Base-by-base conservation (phyloP, 2,113 vertebrate genomes). In the Pteronura brasiliensis region DNA sequence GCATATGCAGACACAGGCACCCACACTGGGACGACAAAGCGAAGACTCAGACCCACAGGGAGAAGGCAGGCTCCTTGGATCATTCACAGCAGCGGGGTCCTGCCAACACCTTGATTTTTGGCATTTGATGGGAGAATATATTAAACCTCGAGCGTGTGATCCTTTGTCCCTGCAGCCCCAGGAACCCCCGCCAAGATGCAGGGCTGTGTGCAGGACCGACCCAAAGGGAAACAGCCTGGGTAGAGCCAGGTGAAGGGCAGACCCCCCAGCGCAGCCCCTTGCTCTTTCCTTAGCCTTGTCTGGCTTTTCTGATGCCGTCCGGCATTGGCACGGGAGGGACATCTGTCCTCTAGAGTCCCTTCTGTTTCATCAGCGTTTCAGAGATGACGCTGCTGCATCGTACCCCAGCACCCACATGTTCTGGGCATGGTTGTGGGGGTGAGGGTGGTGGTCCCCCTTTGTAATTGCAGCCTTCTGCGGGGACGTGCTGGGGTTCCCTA, bases 41-140 rank as follows among this genome's bases (percentile, higher is more conserved):
- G 31, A 7, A 18, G 57, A 29, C 2, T 9, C 11, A 55, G 29
- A 6, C 25, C 0, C 25, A 0, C 0, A 5, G 9, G 29, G 8
- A 31, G n/a, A 7, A 63, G n/a, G 4, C 1, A 4, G n/a, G 0
- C n/a, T 21, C 14, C 0, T 3, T 1, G 29, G 13, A 2, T 3
- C 15, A 34, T 25, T 72, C 47, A 1, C 1, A n/a, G 10, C 9
- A 21, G 11, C 0, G 1, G 1, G 2, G 13, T 13, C 74, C 7
- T 31, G 25, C 23, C 29, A 17, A 21, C n/a, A 6, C 34, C 27
- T 52, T 92, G 42, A n/a, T 14, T 31, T 21, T n/a, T 21, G 29
- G 17, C 63, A 36, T 18, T 72, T 47, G 57, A 18, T 47, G 72
- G 25, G 31, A 61, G 25, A 72, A 39, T 7, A 21, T 14, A 42